phyloP scores from a whole-genome alignment of 2,797 vertebrate species.

The Cebuella pygmaea region DNA sequence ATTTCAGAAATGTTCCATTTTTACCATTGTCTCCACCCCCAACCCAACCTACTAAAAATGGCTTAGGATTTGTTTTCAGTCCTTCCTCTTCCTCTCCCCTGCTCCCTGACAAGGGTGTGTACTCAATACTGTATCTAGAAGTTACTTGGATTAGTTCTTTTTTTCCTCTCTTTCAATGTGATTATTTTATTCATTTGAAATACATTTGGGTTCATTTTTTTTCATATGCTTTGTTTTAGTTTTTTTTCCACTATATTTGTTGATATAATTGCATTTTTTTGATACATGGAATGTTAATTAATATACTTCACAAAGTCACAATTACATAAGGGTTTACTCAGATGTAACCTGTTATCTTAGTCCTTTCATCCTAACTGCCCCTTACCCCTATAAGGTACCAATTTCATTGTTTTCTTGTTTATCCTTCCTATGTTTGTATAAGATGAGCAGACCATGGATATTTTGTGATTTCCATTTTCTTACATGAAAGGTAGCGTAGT shows the following conservation, averaged over 20 bases:
- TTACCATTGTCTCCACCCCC: not conserved
- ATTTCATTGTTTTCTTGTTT: not conserved
- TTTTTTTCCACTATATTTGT: not conserved
- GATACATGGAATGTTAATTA: not conserved
- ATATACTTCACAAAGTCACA: not conserved
- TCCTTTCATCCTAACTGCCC: not conserved
- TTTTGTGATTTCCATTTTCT: not conserved
- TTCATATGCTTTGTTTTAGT: not conserved
- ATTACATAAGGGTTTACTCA: not conserved
- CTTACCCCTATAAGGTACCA: too few relatives aligned
- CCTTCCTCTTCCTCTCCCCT: not conserved
- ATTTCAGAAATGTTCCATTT: not conserved
- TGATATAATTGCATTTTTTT: not conserved
- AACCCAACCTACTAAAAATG: not conserved
- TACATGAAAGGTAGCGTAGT: not conserved
- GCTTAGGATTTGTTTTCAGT: not conserved
- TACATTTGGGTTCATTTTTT: not conserved
- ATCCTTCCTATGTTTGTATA: not conserved
- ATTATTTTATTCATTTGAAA: constrained; percentile 11
- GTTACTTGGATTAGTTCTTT: not conserved
- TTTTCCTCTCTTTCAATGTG: not conserved
- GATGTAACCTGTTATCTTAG: not conserved
- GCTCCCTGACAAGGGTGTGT: fast-evolving
- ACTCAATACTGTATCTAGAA: not conserved
- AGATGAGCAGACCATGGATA: not conserved